These are phyloP conservation scores for Augochlorella aurata DNA, from an alignment of 2,888 invertebrate genomes.

Conservation along the genomic window DNA sequence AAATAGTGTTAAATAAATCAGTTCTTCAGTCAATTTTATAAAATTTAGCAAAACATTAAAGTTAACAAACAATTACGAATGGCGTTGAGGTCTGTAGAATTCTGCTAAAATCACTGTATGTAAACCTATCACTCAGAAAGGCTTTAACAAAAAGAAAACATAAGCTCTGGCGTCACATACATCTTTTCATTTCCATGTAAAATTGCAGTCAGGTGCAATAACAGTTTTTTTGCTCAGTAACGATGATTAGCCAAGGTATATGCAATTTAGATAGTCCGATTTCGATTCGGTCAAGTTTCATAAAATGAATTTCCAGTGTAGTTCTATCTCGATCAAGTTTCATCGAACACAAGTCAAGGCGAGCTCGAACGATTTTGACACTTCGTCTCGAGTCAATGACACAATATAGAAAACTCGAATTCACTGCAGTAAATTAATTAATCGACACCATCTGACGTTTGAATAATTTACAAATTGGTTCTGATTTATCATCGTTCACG, in stretches of 20 bases:
- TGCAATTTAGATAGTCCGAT: constrained; percentile 3
- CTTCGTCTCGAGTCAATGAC: constrained; percentile 74
- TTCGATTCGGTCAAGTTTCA: constrained; percentile 1
- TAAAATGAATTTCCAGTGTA: constrained; percentile 21
- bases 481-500: constrained; percentile 44
- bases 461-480: constrained; percentile 8
- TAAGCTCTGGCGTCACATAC: constrained; percentile 64
- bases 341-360: constrained; percentile 19
- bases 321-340: constrained; percentile 18
- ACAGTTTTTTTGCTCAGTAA: constrained; percentile 35
- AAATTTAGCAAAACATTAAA: constrained; percentile 13
- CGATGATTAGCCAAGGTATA: constrained; percentile 28
- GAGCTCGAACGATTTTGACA: constrained; percentile 66
- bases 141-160: constrained; percentile 58
- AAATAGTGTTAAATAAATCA: neutral
- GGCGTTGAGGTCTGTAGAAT: constrained; percentile 15
- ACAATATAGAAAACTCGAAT: constrained; percentile 55
- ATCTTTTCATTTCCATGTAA: constrained; percentile 50
- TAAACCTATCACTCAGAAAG: constrained; percentile 31
- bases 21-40: constrained; percentile 3
- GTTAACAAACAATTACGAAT: constrained; percentile 1
- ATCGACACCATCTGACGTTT: constrained; percentile 21
- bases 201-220: constrained; percentile 17
- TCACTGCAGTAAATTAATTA: constrained; percentile 51
- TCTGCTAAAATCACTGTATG: constrained; percentile 28